Base-by-base conservation (phyloP, 2,797 vertebrate genomes). In the Brotula barbata region DNA sequence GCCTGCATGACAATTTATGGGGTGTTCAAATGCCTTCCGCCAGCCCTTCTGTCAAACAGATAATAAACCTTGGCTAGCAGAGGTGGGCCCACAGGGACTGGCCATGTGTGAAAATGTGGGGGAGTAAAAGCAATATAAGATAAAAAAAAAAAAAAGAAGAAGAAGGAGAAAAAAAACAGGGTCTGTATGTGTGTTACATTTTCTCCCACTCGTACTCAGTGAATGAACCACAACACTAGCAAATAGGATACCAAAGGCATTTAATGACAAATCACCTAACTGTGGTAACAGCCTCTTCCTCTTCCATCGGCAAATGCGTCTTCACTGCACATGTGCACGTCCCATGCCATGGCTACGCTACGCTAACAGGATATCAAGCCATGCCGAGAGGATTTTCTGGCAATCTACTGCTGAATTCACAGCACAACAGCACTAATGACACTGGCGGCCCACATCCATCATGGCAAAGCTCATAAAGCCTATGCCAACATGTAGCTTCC, bases 371-470 rank as follows among this genome's bases (percentile, higher is more conserved):
- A 89, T 85, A 85, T 82, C 71, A 73, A 80, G 80, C 77, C 85
- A 77, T 54, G 76, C 75, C 81, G 85, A 87, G 86, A 84, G 82
- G 83, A 86, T 89, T 89, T 89, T 89, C 86, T 83, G 83, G 82
- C 82, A 71, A 74, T 83, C 83, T 80, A 78, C 69, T 76, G 81
- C 80, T 58, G 79, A 88, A 89, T 89, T 87, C 85, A 77, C 81
- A 80, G 77, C 78, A 88, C 68, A 88, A 85, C 84, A 80, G 80
- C 80, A 83, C 89, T 91, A 90, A 91, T 91, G 90, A 91, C 87
- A 89, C 82, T 72, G 62, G 64, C 81, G 82, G 73, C 85, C 44
- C 52, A 83, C 83, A 90, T 89, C 87, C 82, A 88, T 91, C 88
- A 88, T 65, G 79, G 81, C 84, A 81, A 48, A 68, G 78, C 79